phyloP scores from a whole-genome alignment of 1,140 invertebrate species.

The Phortica variegata region DNA sequence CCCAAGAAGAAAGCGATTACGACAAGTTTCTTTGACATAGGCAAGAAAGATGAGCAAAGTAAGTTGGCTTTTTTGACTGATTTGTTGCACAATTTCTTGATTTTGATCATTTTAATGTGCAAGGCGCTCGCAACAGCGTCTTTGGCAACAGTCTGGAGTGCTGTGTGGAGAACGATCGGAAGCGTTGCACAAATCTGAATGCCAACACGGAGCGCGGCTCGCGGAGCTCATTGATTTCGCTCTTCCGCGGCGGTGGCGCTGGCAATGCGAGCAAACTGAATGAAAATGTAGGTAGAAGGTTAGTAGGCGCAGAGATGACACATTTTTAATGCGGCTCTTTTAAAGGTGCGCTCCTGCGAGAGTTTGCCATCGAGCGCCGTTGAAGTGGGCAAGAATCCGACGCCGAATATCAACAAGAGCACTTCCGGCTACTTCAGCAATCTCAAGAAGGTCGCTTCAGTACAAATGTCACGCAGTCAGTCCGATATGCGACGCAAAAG shows the following conservation, averaged over 20 bases:
- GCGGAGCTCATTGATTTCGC: conserved; percentile 31
- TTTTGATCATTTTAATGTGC: not conserved
- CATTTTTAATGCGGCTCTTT: not conserved
- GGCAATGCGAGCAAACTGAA: conserved; percentile 26
- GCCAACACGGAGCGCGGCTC: conserved; percentile 19
- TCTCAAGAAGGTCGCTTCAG: conserved; percentile 19
- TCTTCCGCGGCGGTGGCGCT: conserved; percentile 27
- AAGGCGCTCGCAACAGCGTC: conserved; percentile 57
- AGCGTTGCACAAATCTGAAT: conserved; percentile 12
- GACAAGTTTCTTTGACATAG: conserved; percentile 79
- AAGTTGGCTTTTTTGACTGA: conserved; percentile 59
- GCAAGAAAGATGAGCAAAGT: conserved; percentile 70
- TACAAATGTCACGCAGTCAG: conserved; percentile 34
- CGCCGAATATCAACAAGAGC: not conserved
- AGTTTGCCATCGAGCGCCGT: conserved; percentile 33
- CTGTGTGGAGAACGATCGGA: conserved; percentile 75
- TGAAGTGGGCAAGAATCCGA: conserved; percentile 13
- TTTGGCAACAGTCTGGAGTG: conserved; percentile 81
- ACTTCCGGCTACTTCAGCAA: conserved; percentile 8
- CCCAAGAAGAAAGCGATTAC: conserved; percentile 82
- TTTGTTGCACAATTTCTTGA: too few species aligned
- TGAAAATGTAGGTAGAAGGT: conserved; percentile 29
- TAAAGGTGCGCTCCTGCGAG: conserved; percentile 44
- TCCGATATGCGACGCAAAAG: conserved; percentile 62
- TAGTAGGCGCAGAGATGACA: not conserved